These are phyloP conservation scores for Saguinus midas DNA, from an alignment of 2,113 vertebrate species.

Conservation along the genomic window DNA sequence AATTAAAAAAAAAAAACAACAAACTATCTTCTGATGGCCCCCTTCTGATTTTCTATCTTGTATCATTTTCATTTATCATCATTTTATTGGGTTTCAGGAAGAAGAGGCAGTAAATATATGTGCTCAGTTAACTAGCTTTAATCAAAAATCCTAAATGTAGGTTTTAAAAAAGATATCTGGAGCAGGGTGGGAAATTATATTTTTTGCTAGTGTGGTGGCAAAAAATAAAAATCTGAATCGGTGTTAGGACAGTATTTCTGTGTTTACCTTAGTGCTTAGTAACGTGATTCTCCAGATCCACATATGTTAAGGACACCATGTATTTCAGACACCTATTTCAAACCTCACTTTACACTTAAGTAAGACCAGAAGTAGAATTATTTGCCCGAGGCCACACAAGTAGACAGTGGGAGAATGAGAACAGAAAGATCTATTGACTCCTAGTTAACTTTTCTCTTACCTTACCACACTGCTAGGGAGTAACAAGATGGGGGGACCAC, in stretches of 20 bases:
- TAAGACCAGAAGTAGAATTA: neutral
- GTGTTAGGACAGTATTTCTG: neutral
- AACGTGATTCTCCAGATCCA: neutral
- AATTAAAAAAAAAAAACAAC: neutral
- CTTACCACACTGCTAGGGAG: neutral
- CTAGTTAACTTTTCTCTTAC: neutral
- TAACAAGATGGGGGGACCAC: neutral
- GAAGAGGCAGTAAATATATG: neutral
- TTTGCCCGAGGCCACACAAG: neutral
- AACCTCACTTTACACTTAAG: neutral
- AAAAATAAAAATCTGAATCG: neutral
- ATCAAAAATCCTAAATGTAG: neutral
- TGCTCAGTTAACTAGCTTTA: neutral
- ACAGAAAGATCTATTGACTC: neutral
- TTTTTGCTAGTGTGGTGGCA: neutral
- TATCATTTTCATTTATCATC: neutral
- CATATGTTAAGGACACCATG: neutral
- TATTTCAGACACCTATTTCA: neutral
- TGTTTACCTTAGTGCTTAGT: neutral
- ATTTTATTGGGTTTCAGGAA: conserved; percentile 7
- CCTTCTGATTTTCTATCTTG: neutral
- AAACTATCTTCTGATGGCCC: neutral
- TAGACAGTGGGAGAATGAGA: neutral
- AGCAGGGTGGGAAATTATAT: neutral
- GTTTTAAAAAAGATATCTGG: neutral